Percentiles rank a stretch among this genome's conserved stretches.
Conservation (phyloP, 2,113 vertebrate species). For the Mobula birostris region DNA sequence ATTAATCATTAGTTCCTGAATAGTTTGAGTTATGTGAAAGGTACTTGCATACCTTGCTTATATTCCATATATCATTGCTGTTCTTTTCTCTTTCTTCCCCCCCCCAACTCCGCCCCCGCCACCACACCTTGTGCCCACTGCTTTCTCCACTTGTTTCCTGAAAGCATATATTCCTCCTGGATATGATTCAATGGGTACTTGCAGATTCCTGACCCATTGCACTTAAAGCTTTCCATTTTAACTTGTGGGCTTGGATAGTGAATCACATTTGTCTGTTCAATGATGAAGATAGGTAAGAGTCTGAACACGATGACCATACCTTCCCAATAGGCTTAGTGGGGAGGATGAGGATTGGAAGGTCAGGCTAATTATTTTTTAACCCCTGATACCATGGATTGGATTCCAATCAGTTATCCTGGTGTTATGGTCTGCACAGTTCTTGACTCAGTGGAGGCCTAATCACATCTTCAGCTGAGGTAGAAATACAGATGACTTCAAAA, state of each 20-base stretch:
- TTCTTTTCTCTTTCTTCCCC: too few species aligned
- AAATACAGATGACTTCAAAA: background rate
- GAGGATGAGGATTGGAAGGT: background rate
- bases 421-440: background rate
- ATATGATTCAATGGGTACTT: background rate
- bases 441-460: background rate
- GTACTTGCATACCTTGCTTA: background rate
- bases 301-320: background rate
- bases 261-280: background rate
- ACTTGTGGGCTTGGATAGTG: background rate
- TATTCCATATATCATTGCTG: too few species aligned
- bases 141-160: background rate
- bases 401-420: background rate
- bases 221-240: background rate
- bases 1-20: background rate
- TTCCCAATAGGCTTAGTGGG: background rate
- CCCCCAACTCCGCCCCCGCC: background rate
- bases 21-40: constrained; percentile 4
- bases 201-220: background rate
- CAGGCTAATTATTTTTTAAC: background rate
- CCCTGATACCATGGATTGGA: background rate
- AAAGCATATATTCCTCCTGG: background rate
- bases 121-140: too few species aligned
- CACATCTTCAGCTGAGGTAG: background rate
- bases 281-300: background rate